These are phyloP conservation scores for Hydrochoerus hydrochaeris DNA, from an alignment of 2,113 vertebrate genomes.

Conservation along the genomic window DNA sequence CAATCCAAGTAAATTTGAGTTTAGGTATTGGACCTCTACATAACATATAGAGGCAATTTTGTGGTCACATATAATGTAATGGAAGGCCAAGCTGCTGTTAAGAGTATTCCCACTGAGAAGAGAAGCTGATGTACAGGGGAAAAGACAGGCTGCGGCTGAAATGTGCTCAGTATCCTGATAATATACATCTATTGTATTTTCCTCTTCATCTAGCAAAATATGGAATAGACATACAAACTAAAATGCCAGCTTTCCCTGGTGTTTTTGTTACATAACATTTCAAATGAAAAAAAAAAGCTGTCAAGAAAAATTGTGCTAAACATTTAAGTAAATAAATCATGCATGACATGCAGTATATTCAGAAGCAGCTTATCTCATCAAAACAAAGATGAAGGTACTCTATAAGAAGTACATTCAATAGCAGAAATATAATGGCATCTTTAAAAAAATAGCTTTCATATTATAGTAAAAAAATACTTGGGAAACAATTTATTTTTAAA, in stretches of 20 bases:
- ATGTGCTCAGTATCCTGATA: not conserved
- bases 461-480: not conserved
- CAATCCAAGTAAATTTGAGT: conserved; percentile 13
- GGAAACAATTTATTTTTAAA: conserved; percentile 17
- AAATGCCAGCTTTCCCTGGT: not conserved
- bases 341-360: not conserved
- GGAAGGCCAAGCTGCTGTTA: not conserved
- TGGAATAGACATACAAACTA: not conserved
- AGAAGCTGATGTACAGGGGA: conserved; percentile 23
- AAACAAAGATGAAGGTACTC: conserved; percentile 47
- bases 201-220: not conserved
- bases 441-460: conserved; percentile 36
- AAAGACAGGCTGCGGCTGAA: not conserved
- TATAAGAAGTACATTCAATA: not conserved
- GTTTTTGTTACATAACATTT: conserved; percentile 60
- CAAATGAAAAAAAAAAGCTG: conserved; percentile 48
- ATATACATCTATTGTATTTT: not conserved
- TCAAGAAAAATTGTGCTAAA: conserved; percentile 57
- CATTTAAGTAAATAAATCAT: conserved; percentile 54
- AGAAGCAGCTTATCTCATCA: conserved; percentile 43
- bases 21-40: not conserved
- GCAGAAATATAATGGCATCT: not conserved
- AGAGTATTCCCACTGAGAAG: conserved; percentile 13
- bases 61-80: not conserved
- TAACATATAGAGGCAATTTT: not conserved